Percentiles rank a stretch among this genome's conserved stretches.
Evolutionary conservation across 2,888 invertebrate genomes (phyloP).

Genomic region (Odontothrips loti): DNA sequence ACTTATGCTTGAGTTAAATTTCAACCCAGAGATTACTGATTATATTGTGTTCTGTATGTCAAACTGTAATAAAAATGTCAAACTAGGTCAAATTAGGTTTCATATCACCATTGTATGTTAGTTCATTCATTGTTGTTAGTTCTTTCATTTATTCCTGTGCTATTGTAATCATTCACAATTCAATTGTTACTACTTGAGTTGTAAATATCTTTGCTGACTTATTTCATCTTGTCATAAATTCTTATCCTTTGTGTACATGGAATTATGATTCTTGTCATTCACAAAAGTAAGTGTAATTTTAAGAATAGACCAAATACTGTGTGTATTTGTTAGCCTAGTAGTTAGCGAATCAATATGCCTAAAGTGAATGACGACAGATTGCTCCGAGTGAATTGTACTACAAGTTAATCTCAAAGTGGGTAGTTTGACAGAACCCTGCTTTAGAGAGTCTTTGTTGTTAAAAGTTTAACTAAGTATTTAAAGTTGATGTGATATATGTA

Average conservation of each 20-base stretch:
- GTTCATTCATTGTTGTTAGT: background rate
- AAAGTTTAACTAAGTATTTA: slow-evolving; percentile 16
- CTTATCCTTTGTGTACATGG: background rate
- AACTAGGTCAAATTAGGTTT: too few relatives aligned
- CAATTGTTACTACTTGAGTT: background rate
- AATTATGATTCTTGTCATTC: slow-evolving; percentile 15
- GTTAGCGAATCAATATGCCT: background rate
- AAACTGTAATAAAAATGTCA: background rate
- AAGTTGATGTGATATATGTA: slow-evolving; percentile 27
- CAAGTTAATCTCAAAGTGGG: background rate
- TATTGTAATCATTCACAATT: background rate
- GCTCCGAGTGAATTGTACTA: background rate
- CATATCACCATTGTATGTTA: too few relatives aligned
- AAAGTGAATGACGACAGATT: background rate
- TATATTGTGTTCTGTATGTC: background rate
- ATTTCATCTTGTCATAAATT: background rate
- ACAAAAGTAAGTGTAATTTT: background rate
- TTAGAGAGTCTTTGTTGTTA: slow-evolving; percentile 2
- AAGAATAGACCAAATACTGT: slow-evolving; percentile 17
- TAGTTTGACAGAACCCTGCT: background rate
- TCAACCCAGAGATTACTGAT: background rate
- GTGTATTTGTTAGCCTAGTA: slow-evolving; percentile 4
- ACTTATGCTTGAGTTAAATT: background rate
- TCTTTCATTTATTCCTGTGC: background rate
- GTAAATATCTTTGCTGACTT: background rate